These are phyloP conservation scores for Meta bourneti DNA, from an alignment of 2,888 invertebrate genomes.

Conservation along the genomic window DNA sequence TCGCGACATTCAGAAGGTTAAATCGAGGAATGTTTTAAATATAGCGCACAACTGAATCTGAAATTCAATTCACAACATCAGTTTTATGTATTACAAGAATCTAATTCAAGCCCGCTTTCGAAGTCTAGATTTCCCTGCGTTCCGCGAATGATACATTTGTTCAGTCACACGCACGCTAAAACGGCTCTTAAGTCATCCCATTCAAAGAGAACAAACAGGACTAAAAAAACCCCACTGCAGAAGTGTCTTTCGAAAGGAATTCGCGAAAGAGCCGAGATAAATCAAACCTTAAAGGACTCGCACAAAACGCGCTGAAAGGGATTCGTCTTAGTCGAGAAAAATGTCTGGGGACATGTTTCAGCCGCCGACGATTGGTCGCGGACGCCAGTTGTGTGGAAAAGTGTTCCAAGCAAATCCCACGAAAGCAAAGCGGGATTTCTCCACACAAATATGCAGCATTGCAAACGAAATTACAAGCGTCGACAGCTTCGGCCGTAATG, in stretches of 20 bases:
- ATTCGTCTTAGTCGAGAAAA: constrained; percentile 20
- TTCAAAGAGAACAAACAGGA: too few species aligned
- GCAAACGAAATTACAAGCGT: constrained; percentile 58
- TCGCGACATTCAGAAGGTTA: too few species aligned
- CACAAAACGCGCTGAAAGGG: not conserved
- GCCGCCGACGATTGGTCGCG: not conserved
- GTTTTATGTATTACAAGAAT: too few species aligned
- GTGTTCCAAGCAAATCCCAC: constrained; percentile 25
- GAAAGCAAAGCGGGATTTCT: constrained; percentile 9
- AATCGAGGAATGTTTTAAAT: too few species aligned
- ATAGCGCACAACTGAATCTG: too few species aligned
- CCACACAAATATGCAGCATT: constrained; percentile 28
- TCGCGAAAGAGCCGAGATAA: constrained; percentile 4
- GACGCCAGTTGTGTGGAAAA: not conserved
- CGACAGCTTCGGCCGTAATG: constrained; percentile 46
- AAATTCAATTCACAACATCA: too few species aligned
- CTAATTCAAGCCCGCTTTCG: too few species aligned
- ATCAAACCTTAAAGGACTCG: constrained; percentile 29
- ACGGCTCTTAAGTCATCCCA: too few species aligned
- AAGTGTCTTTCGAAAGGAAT: constrained; percentile 12
- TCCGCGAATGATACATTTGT: too few species aligned
- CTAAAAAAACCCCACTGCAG: not conserved
- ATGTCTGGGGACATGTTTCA: constrained; percentile 23
- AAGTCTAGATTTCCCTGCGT: too few species aligned
- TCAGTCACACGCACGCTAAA: too few species aligned